A percentile compares a stretch with the other conserved stretches of the same genome.
Evolutionary conservation across 2,113 vertebrate genomes (phyloP).

Genomic region (Datnioides undecimradiatus): DNA sequence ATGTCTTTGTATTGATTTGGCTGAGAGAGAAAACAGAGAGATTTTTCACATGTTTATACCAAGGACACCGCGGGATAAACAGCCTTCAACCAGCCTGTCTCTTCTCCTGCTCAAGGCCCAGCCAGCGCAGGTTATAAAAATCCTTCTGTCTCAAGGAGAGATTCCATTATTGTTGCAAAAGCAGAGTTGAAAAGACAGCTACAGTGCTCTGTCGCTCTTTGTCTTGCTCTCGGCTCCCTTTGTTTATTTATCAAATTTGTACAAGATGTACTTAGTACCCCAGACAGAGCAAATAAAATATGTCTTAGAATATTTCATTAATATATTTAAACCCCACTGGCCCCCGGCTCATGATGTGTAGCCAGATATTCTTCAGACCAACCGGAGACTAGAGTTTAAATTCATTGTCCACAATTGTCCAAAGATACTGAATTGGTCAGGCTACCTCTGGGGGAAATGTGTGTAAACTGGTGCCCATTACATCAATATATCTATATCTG

Average conservation of each 20-base stretch:
- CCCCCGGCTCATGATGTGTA: neutral
- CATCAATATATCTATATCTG: neutral
- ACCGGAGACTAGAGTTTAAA: neutral
- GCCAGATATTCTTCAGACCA: neutral
- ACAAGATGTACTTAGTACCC: conserved; percentile 33
- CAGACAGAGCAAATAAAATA: conserved; percentile 11
- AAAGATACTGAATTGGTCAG: neutral
- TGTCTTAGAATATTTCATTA: conserved; percentile 2
- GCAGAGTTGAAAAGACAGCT: conserved; percentile 70
- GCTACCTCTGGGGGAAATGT: neutral
- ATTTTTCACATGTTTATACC: conserved; percentile 85
- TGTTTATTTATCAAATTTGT: conserved; percentile 58
- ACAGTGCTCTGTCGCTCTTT: conserved; percentile 54
- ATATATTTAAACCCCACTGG: neutral
- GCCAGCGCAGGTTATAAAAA: conserved; percentile 80
- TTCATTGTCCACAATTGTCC: neutral
- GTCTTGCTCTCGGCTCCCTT: conserved; percentile 30
- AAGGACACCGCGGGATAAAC: conserved; percentile 80
- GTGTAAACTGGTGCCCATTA: neutral
- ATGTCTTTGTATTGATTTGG: conserved; percentile 82
- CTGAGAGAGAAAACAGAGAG: conserved; percentile 72
- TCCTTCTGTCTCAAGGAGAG: conserved; percentile 82
- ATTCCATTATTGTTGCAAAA: conserved; percentile 83
- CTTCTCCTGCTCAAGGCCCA: conserved; percentile 78
- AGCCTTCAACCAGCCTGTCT: conserved; percentile 80